A percentile compares a stretch with the other conserved stretches of the same genome.
Evolutionary conservation across 2,113 vertebrate species (phyloP).

Genomic region (Pachycephala philippinensis): DNA sequence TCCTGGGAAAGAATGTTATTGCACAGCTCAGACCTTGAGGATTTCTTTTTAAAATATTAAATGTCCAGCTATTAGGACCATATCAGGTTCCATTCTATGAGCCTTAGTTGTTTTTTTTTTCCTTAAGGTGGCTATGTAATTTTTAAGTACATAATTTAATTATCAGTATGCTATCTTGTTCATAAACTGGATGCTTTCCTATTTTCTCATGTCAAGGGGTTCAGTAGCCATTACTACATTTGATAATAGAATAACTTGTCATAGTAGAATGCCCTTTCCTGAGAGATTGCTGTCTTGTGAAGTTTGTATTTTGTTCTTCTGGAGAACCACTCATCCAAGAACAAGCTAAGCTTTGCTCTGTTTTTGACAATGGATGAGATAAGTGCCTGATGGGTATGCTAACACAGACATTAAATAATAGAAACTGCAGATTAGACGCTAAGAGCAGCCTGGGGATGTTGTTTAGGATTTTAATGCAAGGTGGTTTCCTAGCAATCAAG

Average conservation of each 20-base stretch:
- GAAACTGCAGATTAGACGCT: neutral
- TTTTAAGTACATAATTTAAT: neutral
- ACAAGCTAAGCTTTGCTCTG: neutral
- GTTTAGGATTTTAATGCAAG: neutral
- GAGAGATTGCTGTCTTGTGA: neutral
- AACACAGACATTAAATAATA: neutral
- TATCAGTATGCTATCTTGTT: neutral
- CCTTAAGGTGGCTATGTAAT: neutral
- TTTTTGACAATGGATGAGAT: neutral
- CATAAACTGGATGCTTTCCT: neutral
- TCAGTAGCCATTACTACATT: neutral
- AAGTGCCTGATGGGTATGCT: neutral
- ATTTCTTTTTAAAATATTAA: neutral
- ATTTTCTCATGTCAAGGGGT: neutral
- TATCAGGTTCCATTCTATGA: neutral
- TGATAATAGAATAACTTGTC: neutral
- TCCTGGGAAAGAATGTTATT: neutral
- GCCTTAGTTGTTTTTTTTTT: neutral
- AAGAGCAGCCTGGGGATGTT: neutral
- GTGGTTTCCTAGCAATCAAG: neutral
- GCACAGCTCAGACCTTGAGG: neutral
- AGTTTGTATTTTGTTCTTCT: neutral
- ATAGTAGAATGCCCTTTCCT: neutral
- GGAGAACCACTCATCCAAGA: neutral
- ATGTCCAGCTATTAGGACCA: neutral